phyloP scores from a whole-genome alignment of 2,797 vertebrate genomes.

The Gallinago stenura region DNA sequence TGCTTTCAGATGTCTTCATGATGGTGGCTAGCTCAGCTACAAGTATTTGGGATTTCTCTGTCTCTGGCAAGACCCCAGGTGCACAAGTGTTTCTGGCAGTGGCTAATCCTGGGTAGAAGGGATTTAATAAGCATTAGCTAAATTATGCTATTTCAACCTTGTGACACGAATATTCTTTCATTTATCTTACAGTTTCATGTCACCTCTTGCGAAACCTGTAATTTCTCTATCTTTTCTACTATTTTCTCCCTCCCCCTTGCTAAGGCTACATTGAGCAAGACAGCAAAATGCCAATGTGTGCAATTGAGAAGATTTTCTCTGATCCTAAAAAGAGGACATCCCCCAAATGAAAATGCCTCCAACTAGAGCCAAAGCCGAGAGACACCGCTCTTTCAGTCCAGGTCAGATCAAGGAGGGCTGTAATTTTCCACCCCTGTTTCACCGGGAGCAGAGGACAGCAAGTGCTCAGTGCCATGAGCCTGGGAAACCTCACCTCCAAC shows the following conservation, averaged over 20 bases:
- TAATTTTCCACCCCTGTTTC: accelerated
- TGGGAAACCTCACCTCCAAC: neutral
- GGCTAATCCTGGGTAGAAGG: neutral
- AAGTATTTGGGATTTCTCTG: neutral
- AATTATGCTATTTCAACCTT: neutral
- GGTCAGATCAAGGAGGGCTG: neutral
- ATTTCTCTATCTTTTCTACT: neutral
- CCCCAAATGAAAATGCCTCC: neutral
- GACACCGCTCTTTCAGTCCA: neutral
- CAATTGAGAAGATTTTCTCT: neutral
- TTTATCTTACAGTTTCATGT: neutral
- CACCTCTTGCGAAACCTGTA: neutral
- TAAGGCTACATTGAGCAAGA: neutral
- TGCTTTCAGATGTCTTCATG: neutral
- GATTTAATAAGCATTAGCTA: neutral
- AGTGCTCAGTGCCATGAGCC: neutral
- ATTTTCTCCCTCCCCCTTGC: neutral
- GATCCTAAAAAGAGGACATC: neutral
- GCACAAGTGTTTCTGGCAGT: neutral
- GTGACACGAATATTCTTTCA: neutral
- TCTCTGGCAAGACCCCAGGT: neutral
- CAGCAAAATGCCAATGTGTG: neutral
- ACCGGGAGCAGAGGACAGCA: neutral
- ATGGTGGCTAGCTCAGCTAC: neutral
- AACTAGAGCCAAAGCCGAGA: neutral